These are phyloP conservation scores for Boloria selene DNA, from an alignment of 2,888 invertebrate genomes.

Conservation along the genomic window DNA sequence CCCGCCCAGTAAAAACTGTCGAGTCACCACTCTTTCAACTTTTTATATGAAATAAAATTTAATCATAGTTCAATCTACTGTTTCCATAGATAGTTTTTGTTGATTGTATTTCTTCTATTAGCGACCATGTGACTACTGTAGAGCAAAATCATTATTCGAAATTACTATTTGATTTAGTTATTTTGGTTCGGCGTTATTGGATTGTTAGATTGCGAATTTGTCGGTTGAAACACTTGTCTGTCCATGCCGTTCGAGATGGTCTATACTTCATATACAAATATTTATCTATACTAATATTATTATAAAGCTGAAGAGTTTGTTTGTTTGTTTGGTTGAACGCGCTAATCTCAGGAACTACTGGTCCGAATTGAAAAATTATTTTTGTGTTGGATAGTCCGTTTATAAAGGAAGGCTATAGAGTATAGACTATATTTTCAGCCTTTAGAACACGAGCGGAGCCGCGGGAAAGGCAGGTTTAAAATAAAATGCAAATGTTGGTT, in stretches of 20 bases:
- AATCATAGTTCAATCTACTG: slow-evolving; percentile 76
- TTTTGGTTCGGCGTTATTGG: not conserved
- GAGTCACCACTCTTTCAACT: slow-evolving; percentile 60
- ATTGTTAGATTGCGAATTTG: slow-evolving; percentile 9
- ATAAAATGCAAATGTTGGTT: no score
- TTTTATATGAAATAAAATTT: slow-evolving; percentile 62
- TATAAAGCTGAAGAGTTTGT: no score
- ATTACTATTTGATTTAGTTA: slow-evolving; percentile 18
- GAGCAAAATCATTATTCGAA: slow-evolving; percentile 24
- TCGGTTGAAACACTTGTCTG: not conserved
- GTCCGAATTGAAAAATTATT: no score
- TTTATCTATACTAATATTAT: no score
- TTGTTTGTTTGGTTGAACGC: no score
- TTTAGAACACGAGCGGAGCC: no score
- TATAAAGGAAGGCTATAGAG: no score
- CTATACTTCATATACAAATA: no score
- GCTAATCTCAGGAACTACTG: no score
- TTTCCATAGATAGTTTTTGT: slow-evolving; percentile 63
- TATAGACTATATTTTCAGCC: no score
- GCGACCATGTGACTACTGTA: slow-evolving; percentile 47
- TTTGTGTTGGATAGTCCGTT: no score
- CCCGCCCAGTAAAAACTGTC: slow-evolving; percentile 63
- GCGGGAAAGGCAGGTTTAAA: no score
- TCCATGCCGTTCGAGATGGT: not conserved
- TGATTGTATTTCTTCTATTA: slow-evolving; percentile 45